phyloP scores from a whole-genome alignment of 2,797 vertebrate species.

The Anguilla obscura region DNA sequence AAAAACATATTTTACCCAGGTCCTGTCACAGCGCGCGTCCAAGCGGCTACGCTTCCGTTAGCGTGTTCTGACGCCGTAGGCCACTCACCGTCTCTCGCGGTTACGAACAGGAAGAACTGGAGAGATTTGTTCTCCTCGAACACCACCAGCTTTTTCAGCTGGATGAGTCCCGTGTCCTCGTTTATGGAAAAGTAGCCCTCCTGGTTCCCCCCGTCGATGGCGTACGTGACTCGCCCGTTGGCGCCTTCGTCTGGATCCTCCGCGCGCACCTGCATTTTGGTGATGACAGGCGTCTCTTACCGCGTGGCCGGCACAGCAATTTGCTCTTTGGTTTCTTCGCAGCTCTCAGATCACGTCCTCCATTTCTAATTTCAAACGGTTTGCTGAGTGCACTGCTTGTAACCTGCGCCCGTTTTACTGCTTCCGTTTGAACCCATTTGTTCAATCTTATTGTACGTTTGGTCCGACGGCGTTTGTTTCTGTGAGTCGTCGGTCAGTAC shows the following conservation, averaged over 20 bases:
- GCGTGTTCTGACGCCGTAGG: background rate
- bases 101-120: constrained; percentile 69
- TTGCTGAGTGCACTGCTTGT: background rate
- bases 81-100: constrained; percentile 73
- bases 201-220: constrained; percentile 68
- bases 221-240: constrained; percentile 71
- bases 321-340: background rate
- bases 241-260: constrained; percentile 66
- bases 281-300: background rate
- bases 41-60: no score
- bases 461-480: background rate
- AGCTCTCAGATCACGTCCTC: background rate
- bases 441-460: background rate
- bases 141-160: constrained; percentile 59
- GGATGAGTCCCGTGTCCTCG: constrained; percentile 63
- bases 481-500: background rate
- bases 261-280: constrained; percentile 65
- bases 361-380: background rate
- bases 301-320: background rate
- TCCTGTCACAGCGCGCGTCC: background rate
- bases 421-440: background rate
- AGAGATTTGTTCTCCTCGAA: constrained; percentile 54
- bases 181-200: constrained; percentile 67
- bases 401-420: background rate
- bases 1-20: background rate